Evolutionary conservation across 2,888 invertebrate species (phyloP).

Genomic region (Chloroclystis v-ata): DNA sequence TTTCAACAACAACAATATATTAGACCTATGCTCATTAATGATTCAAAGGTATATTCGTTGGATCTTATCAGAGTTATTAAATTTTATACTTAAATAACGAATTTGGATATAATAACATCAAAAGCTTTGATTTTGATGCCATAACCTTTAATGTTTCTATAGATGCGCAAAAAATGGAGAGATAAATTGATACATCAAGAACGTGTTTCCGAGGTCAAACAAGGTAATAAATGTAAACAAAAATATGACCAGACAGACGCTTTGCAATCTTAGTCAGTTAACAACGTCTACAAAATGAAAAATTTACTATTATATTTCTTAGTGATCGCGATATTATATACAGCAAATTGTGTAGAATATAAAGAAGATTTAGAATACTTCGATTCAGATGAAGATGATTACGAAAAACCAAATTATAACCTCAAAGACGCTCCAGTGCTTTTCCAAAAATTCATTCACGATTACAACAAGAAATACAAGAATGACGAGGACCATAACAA

Average conservation of each 20-base stretch:
- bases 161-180: slow-evolving; percentile 19
- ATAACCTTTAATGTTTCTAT: background rate
- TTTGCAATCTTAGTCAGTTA: slow-evolving; percentile 18
- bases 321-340: slow-evolving; percentile 19
- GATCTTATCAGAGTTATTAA: too few relatives aligned
- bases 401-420: slow-evolving; percentile 42
- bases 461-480: slow-evolving; percentile 48
- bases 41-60: too few relatives aligned
- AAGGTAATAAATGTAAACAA: slow-evolving; percentile 24
- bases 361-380: slow-evolving; percentile 16
- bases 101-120: too few relatives aligned
- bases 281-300: slow-evolving; percentile 35
- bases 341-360: slow-evolving; percentile 21
- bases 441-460: slow-evolving; percentile 44
- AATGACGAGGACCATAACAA: slow-evolving; percentile 37
- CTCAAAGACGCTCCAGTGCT: slow-evolving; percentile 45
- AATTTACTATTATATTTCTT: slow-evolving; percentile 22
- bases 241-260: slow-evolving; percentile 28
- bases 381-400: slow-evolving; percentile 22
- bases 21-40: too few relatives aligned
- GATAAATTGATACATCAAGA: slow-evolving; percentile 12
- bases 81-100: too few relatives aligned
- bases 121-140: background rate
- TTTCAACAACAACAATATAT: too few relatives aligned
- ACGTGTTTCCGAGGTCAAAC: slow-evolving; percentile 40